phyloP scores from a whole-genome alignment of 2,113 vertebrate genomes.

The Cottus gobio region DNA sequence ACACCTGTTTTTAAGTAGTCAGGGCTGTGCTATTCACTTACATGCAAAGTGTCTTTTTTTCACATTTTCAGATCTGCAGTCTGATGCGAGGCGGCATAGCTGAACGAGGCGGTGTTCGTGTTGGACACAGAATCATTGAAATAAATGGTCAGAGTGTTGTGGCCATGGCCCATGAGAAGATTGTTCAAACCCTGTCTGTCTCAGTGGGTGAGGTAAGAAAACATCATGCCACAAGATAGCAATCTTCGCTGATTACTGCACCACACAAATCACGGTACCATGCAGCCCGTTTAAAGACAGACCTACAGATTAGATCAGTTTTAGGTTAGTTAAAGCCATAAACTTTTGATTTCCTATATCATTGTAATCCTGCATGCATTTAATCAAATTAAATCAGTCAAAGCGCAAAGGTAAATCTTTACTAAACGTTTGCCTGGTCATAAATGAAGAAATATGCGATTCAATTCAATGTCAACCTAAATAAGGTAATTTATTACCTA shows the following conservation, averaged over 20 bases:
- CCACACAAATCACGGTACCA: slow-evolving; percentile 22
- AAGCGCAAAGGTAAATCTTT: background rate
- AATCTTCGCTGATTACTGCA: slow-evolving; percentile 48
- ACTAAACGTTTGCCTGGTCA: background rate
- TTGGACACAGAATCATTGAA: slow-evolving; percentile 98
- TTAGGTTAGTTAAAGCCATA: background rate
- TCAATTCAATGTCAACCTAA: background rate
- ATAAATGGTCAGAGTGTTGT: slow-evolving; percentile 99
- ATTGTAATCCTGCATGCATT: background rate
- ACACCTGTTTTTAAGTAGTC: background rate
- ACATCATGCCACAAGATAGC: slow-evolving; percentile 36
- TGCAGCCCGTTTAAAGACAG: slow-evolving; percentile 21
- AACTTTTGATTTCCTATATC: background rate
- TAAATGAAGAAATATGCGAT: background rate
- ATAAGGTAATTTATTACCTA: background rate
- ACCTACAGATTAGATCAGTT: background rate
- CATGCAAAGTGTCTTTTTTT: background rate
- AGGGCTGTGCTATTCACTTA: background rate
- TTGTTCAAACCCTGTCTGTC: slow-evolving; percentile 96
- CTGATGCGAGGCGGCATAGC: slow-evolving; percentile 98
- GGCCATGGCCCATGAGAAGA: slow-evolving; percentile 98
- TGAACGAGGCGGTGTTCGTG: slow-evolving; percentile 94
- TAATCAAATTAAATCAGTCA: background rate
- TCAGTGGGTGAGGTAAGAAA: slow-evolving; percentile 95
- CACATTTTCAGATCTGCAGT: slow-evolving; percentile 91